phyloP scores from a whole-genome alignment of 2,113 vertebrate species.

The Carassius carassius region DNA sequence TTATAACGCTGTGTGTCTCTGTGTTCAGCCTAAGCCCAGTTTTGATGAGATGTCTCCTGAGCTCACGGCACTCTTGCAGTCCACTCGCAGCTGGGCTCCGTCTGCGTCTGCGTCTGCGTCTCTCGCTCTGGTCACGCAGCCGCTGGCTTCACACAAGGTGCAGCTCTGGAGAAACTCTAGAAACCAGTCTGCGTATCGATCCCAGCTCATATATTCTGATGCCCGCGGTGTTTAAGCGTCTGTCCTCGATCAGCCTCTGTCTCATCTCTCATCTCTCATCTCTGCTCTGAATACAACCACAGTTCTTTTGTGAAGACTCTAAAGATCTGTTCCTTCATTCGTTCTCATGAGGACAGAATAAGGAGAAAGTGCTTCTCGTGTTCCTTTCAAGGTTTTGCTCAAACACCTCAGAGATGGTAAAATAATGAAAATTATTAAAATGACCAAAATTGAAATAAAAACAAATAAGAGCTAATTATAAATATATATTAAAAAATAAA shows the following conservation, averaged over 20 bases:
- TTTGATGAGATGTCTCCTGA: conserved; percentile 66
- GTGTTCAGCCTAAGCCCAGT: conserved; percentile 81
- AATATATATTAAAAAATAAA: too few species aligned
- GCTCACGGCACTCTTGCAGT: conserved; percentile 64
- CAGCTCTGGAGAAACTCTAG: background rate
- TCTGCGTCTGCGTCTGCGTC: conserved; percentile 61
- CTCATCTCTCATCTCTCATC: conserved; percentile 10
- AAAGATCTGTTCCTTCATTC: background rate
- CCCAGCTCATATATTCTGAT: too few species aligned
- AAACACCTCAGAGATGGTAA: too few species aligned
- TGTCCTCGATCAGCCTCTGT: conserved; percentile 27
- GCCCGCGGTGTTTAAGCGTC: background rate
- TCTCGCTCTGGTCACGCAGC: conserved; percentile 59
- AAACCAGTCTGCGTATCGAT: too few species aligned
- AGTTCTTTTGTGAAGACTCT: background rate
- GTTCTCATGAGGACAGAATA: background rate
- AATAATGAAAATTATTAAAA: too few species aligned
- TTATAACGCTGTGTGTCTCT: conserved; percentile 26
- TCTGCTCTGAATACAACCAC: background rate
- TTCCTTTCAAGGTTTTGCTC: too few species aligned
- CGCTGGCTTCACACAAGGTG: background rate
- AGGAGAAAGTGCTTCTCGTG: too few species aligned
- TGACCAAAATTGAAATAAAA: too few species aligned
- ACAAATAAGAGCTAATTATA: too few species aligned
- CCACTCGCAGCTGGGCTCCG: conserved; percentile 77